phyloP scores from a whole-genome alignment of 2,888 invertebrate genomes.

The Sepiola atlantica region DNA sequence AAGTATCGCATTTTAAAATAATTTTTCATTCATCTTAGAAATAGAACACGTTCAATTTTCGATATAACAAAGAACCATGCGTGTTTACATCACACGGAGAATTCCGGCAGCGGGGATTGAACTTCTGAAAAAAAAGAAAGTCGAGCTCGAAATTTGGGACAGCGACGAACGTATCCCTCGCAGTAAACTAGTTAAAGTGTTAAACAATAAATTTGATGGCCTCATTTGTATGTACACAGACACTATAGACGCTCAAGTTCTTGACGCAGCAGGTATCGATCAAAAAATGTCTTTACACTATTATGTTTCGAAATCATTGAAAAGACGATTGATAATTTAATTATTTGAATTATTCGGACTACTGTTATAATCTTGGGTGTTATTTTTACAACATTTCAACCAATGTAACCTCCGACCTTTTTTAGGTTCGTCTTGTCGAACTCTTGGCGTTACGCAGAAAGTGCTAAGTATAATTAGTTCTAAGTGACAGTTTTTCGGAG shows the following conservation, averaged over 20 bases:
- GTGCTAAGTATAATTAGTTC: too few relatives aligned
- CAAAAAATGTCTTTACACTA: background rate
- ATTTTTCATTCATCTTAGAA: background rate
- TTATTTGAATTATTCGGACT: too few relatives aligned
- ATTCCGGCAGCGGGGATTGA: constrained; percentile 65
- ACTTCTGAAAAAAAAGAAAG: constrained; percentile 57
- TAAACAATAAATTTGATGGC: constrained; percentile 82
- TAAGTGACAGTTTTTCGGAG: too few relatives aligned
- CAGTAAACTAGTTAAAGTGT: constrained; percentile 81
- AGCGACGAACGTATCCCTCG: constrained; percentile 73
- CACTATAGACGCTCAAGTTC: constrained; percentile 84
- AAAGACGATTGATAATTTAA: too few relatives aligned
- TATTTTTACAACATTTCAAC: too few relatives aligned
- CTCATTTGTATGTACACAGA: constrained; percentile 88
- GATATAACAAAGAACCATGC: background rate
- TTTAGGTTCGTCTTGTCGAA: too few relatives aligned
- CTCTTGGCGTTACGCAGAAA: too few relatives aligned
- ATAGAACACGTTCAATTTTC: background rate
- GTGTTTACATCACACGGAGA: constrained; percentile 67
- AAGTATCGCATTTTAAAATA: background rate
- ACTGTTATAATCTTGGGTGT: too few relatives aligned
- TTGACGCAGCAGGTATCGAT: constrained; percentile 81
- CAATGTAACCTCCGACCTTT: too few relatives aligned
- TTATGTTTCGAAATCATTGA: too few relatives aligned
- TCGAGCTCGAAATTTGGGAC: constrained; percentile 65